Base-by-base conservation (phyloP, 2,888 invertebrate genomes). In the Trimorus sp. region DNA sequence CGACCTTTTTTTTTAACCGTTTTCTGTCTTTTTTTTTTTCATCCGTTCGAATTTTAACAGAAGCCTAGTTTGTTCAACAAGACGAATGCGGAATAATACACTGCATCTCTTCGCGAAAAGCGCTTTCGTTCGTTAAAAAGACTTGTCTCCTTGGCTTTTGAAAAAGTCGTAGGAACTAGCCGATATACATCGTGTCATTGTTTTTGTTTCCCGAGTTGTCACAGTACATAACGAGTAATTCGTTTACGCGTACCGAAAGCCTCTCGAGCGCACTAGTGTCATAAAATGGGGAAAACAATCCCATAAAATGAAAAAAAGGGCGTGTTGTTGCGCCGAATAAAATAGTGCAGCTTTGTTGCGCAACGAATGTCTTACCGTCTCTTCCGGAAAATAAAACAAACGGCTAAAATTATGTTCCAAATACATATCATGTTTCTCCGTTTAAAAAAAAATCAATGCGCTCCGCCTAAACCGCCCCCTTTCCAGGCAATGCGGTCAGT, bases 261-360 rank as follows among this genome's bases (percentile, higher is more conserved):
- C 66, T 74, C 69, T 79, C 79, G 74, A 66, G 74, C 71, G 62
- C 62, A 74, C 68, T 79, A 37, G 79, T 79, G 74, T 74, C 74
- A 79, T 75, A 79, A 79, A 79, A 79, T 63, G 69, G 70, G 59
- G 60, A 79, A 75, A 79, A 79, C 79, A 75, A 70, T 79, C 73
- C 58, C 48, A 68, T 73, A 73, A 73, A 79, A 68, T 48, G 73
- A 73, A 74, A 79, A 78, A 73, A 79, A 77, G 62, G 63, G 51
- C 40, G 73, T 60, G 62, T 63, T 48, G 73, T 62, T 68, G 68
- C 48, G 49, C 65, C 70, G 71, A 78, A 70, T 78, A 70, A 66
- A 79, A 56, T 65, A 62, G 75, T 70, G 59, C 42, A 58, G 75
- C 65, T 70, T 79, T 75, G 75, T 54, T 75, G 69, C 69, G n/a